These are phyloP conservation scores for Brienomyrus longianalis DNA, from an alignment of 2,113 vertebrate genomes.

Conservation along the genomic window DNA sequence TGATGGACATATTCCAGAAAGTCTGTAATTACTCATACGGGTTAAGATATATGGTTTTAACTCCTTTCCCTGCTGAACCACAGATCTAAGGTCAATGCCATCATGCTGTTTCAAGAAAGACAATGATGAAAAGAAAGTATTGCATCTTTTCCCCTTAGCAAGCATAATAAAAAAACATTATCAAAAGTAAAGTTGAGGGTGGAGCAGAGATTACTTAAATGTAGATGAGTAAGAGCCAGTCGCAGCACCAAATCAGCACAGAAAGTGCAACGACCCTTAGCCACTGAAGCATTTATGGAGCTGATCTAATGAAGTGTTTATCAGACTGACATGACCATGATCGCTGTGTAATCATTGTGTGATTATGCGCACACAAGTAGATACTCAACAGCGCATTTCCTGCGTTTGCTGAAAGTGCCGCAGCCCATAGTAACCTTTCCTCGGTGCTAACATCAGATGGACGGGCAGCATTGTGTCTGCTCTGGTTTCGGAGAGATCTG, in stretches of 20 bases:
- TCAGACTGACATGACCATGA: background rate
- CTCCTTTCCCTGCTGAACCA: background rate
- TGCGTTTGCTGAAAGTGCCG: background rate
- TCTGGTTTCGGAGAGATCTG: conserved; percentile 40
- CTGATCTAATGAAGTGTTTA: background rate
- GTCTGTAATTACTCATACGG: background rate
- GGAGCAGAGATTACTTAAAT: background rate
- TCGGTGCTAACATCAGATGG: background rate
- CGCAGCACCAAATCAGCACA: background rate
- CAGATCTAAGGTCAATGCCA: background rate
- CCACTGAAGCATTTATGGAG: background rate
- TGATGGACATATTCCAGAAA: background rate
- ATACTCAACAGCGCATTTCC: background rate
- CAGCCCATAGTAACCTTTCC: background rate
- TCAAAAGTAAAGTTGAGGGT: background rate
- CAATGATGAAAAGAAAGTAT: background rate
- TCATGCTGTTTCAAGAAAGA: background rate
- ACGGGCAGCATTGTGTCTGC: conserved; percentile 29
- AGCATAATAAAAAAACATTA: background rate
- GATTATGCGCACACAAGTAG: background rate
- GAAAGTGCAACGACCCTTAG: background rate
- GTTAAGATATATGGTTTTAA: background rate
- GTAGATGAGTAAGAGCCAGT: background rate
- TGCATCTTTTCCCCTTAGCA: background rate
- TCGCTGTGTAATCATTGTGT: background rate